Base-by-base conservation (phyloP, 2,888 invertebrate genomes). In the Liopterus haemorrhoidalis region DNA sequence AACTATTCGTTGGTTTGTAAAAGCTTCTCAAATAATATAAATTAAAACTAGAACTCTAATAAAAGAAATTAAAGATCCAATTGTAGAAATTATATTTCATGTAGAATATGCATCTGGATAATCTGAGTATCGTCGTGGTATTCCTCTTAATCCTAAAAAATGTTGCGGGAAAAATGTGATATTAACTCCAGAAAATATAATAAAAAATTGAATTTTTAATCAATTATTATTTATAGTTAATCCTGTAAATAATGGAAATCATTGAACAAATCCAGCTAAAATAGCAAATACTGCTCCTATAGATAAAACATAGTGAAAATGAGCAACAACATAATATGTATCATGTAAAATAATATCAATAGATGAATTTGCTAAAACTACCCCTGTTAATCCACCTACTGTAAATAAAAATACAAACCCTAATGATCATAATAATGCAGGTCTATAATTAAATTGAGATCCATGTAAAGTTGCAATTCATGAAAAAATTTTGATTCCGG, bases 291-390 rank as follows among this genome's bases (percentile, higher is more conserved):
- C 82, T 2, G 85, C 84, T 54, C 84, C 85, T 70, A 86, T 84
- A 2, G 82, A 84, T 59, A 86, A 57, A 1, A 86, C 85, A 74
- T 86, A 86, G 63, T 87, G 85, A 59, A 87, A 88, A 66, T 87
- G 85, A 3, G 82, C 85, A 22, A 86, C 85, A 38, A 86, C 85
- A 75, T 86, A 88, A 64, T 86, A 86, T n/a, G 85, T 85, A 61
- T 87, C 86, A 70, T 87, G 85, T 8, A 86, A 51, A 48, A 80
- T 72, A 67, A 85, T 79, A 73, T 87, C 86, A 70, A 87, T 72
- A 9, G 82, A 83, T 19, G 84, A 82, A 62, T 85, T 85, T 48
- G 84, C 77, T 69, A 82, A 66, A 54, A 84, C 67, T 53, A 80
- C 74, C 55, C 78, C 77, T 9, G 82, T 82, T 70, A 82, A 64